These are phyloP conservation scores for Bombus polaris DNA, from an alignment of 1,140 invertebrate species.

Conservation along the genomic window DNA sequence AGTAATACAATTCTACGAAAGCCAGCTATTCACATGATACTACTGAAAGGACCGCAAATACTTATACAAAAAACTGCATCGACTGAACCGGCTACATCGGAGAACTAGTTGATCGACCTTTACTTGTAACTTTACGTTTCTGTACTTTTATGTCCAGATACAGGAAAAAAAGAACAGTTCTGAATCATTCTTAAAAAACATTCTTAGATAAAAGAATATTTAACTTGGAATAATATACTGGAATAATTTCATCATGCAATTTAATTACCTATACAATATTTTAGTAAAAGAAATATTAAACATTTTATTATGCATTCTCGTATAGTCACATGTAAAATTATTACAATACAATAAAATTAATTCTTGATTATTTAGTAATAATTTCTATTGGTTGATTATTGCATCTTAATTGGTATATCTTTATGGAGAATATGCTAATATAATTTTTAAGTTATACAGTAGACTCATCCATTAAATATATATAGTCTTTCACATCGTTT, in stretches of 20 bases:
- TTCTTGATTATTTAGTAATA: background rate
- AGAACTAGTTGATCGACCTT: conserved; percentile 54
- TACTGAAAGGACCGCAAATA: conserved; percentile 36
- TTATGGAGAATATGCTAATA: background rate
- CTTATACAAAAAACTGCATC: conserved; percentile 58
- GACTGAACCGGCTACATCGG: conserved; percentile 56
- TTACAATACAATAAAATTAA: background rate
- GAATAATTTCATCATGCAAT: background rate
- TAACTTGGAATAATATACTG: background rate
- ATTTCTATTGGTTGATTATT: background rate
- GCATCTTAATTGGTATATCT: background rate
- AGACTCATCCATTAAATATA: conserved; percentile 69
- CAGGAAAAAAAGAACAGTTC: conserved; percentile 2
- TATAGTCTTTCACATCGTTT: conserved; percentile 70
- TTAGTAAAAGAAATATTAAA: conserved; percentile 7
- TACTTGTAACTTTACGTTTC: conserved; percentile 32
- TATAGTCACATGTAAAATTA: conserved; percentile 1
- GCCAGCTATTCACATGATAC: conserved; percentile 44
- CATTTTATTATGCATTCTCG: conserved; percentile 3
- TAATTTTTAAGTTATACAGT: conserved; percentile 1
- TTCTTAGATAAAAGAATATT: background rate
- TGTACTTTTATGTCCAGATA: background rate
- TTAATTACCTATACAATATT: conserved; percentile 4
- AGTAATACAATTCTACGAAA: conserved; percentile 49
- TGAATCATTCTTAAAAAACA: background rate